Evolutionary conservation across 2,797 vertebrate genomes (phyloP), one percentile per base, ranked within the genome.

Genomic region (Enteromius thamalakanensis): DNA sequence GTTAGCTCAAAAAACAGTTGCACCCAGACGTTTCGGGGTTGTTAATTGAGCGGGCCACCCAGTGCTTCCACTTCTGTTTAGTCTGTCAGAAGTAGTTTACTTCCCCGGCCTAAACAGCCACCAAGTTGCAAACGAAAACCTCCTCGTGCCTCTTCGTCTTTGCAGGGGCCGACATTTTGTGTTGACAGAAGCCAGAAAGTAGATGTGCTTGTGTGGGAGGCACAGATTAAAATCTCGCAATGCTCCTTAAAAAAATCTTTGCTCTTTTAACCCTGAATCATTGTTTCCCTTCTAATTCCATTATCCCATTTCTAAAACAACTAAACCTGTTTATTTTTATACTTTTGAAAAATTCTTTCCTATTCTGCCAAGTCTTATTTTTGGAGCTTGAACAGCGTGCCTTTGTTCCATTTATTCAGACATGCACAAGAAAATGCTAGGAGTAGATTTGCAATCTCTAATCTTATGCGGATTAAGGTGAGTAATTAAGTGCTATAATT

Each of bases 401-500:
- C 58, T 62, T 84, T 55, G 60, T 85, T 78, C 29, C 64, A 68
- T 81, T 85, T 82, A 67, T 76, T 49, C 84, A 86, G 79, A 87
- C 78, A 67, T 51, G 42, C 45, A 2, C 9, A 70, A 74, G 76
- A 79, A 86, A 84, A 81, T 78, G 80, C 83, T 58, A 76, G 76
- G 32, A 19, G 53, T 58, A 78, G 70, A 83, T 70, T 37, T 86
- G 51, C 76, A 70, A 87, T 89, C 85, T 87, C 76, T 68, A 86
- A 86, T 89, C 78, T 87, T 81, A 6, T 32, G 32, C 37, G 79
- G 87, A 90, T 90, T 89, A 89, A 87, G 80, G 79, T 81, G 84
- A 81, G 82, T 85, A 89, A 90, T 90, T 90, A 89, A 89, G 84
- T 85, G 82, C 65, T 81, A 80, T 89, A 89, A 88, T 89, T 87